Evolutionary conservation across 2,888 invertebrate genomes (phyloP).

Genomic region (Liposcelis brunnea): DNA sequence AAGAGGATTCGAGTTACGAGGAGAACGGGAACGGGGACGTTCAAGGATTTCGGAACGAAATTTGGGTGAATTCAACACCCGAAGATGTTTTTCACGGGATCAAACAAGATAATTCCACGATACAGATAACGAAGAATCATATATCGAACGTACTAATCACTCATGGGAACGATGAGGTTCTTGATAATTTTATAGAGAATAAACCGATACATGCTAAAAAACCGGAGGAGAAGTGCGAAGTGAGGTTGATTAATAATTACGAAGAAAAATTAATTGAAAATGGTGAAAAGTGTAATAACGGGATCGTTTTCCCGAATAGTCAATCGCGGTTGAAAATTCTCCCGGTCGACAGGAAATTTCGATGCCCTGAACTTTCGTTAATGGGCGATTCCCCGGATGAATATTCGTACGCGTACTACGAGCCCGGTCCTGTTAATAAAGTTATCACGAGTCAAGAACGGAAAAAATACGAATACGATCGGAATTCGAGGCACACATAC

Average conservation of each 20-base stretch:
- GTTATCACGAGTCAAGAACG: constrained; percentile 21
- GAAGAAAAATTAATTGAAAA: too few relatives aligned
- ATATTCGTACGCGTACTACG: constrained; percentile 72
- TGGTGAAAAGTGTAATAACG: too few relatives aligned
- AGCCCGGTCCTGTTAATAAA: constrained; percentile 37
- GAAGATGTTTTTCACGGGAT: too few relatives aligned
- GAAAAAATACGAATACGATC: constrained; percentile 25
- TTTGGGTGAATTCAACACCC: not conserved
- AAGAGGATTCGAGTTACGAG: not conserved
- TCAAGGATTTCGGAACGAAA: not conserved
- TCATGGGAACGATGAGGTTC: not conserved
- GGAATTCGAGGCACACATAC: constrained; percentile 44
- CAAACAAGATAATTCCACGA: not conserved
- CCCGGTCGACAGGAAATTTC: not conserved
- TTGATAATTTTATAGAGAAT: constrained; percentile 4
- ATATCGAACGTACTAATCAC: constrained; percentile 4
- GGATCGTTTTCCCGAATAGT: too few relatives aligned
- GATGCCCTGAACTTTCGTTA: not conserved
- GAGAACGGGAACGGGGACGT: not conserved
- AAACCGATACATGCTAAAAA: not conserved
- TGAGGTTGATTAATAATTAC: too few relatives aligned
- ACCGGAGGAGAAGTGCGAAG: not conserved
- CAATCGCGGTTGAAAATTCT: too few relatives aligned
- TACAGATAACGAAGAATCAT: not conserved
- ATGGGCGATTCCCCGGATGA: constrained; percentile 29